phyloP scores from a whole-genome alignment of 1,140 invertebrate species.

The Probaryconus sp. region DNA sequence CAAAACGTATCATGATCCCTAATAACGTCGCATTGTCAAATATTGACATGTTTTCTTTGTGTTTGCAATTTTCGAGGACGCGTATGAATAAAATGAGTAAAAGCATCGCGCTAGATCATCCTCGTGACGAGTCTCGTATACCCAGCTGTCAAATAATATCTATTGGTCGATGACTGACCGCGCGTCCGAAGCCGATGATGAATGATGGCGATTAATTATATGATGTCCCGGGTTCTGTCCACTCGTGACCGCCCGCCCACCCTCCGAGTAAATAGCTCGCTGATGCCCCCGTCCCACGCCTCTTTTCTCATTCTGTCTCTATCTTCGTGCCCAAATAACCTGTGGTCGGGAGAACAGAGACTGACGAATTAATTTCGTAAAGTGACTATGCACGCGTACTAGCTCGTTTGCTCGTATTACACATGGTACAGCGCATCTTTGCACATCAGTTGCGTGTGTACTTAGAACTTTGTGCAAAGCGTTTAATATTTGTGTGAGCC shows the following conservation, averaged over 20 bases:
- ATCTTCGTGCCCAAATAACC: constrained; percentile 41
- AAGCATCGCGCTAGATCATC: background rate
- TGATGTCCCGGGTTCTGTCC: constrained; percentile 60
- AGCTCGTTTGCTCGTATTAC: constrained; percentile 56
- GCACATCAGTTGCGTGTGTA: constrained; percentile 49
- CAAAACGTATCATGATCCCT: too few species aligned
- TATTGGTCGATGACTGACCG: constrained; percentile 69
- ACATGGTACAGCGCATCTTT: constrained; percentile 56
- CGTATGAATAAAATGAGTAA: constrained; percentile 29
- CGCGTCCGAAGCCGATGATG: constrained; percentile 66
- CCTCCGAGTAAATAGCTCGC: constrained; percentile 58
- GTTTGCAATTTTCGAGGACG: constrained; percentile 19
- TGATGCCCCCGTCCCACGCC: constrained; percentile 11
- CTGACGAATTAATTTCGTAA: constrained; percentile 70
- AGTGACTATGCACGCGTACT: constrained; percentile 61
- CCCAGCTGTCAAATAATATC: constrained; percentile 54
- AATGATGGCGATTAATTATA: constrained; percentile 76
- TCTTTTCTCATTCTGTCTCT: constrained; percentile 50
- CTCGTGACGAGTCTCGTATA: background rate
- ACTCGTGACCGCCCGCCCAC: constrained; percentile 25
- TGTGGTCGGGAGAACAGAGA: constrained; percentile 36
- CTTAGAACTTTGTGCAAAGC: constrained; percentile 41
- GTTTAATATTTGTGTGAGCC: constrained; percentile 29
- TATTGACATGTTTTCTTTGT: constrained; percentile 7
- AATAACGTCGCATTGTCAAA: constrained; percentile 5